Conservation (phyloP, 2,113 vertebrate species). For the Mesitornis unicolor region DNA sequence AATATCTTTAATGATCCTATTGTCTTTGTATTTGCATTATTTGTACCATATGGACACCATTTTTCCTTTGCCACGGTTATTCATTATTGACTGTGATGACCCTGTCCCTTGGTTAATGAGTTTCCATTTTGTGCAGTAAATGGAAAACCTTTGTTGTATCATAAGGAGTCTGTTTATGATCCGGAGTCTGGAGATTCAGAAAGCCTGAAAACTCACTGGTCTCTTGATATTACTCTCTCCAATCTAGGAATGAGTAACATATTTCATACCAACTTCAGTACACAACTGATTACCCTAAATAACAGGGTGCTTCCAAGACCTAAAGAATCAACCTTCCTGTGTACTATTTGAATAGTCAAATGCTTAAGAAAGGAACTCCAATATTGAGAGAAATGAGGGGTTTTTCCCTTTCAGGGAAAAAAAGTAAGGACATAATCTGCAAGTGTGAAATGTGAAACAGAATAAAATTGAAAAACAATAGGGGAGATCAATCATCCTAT, state of each 20-base stretch:
- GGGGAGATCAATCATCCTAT: background rate
- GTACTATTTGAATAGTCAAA: background rate
- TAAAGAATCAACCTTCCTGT: background rate
- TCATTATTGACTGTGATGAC: background rate
- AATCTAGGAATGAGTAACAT: background rate
- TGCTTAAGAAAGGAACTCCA: background rate
- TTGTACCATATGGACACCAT: background rate
- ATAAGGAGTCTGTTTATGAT: background rate
- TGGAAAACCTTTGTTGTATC: background rate
- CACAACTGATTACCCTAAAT: background rate
- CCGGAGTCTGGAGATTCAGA: background rate
- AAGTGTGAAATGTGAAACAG: conserved; percentile 26
- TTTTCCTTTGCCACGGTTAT: background rate
- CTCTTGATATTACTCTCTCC: background rate
- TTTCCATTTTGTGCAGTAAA: background rate
- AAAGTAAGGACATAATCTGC: background rate
- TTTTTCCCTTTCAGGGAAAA: background rate
- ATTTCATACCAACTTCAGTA: background rate
- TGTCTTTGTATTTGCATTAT: background rate
- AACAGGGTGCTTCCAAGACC: background rate
- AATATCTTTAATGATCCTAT: background rate
- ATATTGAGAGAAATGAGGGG: background rate
- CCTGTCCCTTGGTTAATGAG: background rate
- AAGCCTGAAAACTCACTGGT: background rate
- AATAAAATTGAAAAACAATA: conserved; percentile 30